Percentiles rank a stretch among this genome's conserved stretches.
These are phyloP conservation scores for Hypsibius dujardini DNA, from an alignment of 1,140 invertebrate species.

Conservation along the genomic window DNA sequence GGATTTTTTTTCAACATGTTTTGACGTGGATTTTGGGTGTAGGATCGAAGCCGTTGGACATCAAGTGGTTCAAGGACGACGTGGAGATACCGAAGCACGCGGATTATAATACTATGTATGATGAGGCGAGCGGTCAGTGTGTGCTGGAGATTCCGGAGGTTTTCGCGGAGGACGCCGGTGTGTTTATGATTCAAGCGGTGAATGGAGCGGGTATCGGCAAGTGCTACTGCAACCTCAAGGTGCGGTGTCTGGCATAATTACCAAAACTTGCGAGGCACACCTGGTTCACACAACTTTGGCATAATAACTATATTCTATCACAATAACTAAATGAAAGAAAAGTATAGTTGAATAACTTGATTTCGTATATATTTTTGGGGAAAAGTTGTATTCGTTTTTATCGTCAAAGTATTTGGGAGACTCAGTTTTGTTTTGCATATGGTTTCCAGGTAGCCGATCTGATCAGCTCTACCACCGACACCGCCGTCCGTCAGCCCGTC, in stretches of 20 bases:
- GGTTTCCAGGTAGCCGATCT: constrained; percentile 30
- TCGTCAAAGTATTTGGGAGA: too few species aligned
- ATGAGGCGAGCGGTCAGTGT: not conserved
- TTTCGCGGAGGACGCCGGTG: constrained; percentile 46
- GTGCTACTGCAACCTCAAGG: constrained; percentile 56
- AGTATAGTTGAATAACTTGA: too few species aligned
- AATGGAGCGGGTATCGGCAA: constrained; percentile 57
- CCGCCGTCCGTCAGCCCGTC: constrained; percentile 35
- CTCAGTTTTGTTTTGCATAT: too few species aligned
- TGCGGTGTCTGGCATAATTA: too few species aligned
- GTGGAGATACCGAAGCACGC: not conserved
- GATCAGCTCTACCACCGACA: constrained; percentile 23
- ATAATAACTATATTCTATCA: too few species aligned
- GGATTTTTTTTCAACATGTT: not conserved
- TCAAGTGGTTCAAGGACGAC: constrained; percentile 15
- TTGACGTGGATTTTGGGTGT: not conserved
- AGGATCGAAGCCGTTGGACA: not conserved
- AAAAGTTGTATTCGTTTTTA: too few species aligned
- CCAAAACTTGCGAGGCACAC: too few species aligned
- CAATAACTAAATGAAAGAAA: too few species aligned
- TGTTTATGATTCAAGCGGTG: constrained; percentile 53
- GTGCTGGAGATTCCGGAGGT: constrained; percentile 41
- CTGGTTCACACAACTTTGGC: too few species aligned
- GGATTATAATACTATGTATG: not conserved
- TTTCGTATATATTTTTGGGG: too few species aligned